Evolutionary conservation across 2,888 invertebrate genomes (phyloP).

Genomic region (Caenorhabditis becei): DNA sequence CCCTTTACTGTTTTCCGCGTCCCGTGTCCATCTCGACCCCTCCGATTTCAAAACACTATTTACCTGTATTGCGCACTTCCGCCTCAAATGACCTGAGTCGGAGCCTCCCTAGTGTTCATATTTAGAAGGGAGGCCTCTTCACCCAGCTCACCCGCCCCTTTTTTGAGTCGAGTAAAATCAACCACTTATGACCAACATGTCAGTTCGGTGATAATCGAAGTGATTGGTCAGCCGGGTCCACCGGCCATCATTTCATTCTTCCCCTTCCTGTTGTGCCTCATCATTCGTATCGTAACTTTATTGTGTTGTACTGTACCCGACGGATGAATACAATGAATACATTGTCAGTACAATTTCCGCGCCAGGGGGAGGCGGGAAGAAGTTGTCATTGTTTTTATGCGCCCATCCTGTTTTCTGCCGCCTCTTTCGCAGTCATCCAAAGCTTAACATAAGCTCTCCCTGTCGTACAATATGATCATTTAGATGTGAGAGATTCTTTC

Average conservation of each 20-base stretch:
- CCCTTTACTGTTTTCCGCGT: conserved; percentile 58
- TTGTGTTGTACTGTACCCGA: conserved; percentile 40
- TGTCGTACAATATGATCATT: conserved; percentile 17
- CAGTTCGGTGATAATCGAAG: conserved; percentile 53
- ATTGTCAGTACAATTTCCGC: conserved; percentile 54
- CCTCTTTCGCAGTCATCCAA: conserved; percentile 13
- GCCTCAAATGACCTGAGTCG: conserved; percentile 41
- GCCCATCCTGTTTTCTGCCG: conserved; percentile 42
- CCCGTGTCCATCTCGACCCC: conserved; percentile 9
- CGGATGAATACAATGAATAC: conserved; percentile 39
- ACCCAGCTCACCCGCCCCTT: conserved; percentile 42
- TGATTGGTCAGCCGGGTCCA: conserved; percentile 9
- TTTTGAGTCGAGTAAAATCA: conserved; percentile 60
- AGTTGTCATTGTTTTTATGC: conserved; percentile 47
- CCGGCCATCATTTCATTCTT: background rate
- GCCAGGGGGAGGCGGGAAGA: conserved; percentile 31
- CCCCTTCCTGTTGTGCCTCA: background rate
- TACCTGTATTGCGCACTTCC: conserved; percentile 56
- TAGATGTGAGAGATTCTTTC: background rate
- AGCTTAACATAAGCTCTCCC: conserved; percentile 29
- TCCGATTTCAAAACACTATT: conserved; percentile 46
- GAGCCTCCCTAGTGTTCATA: conserved; percentile 40
- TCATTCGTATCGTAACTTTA: conserved; percentile 26
- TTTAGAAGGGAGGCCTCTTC: conserved; percentile 49
- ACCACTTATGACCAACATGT: conserved; percentile 60